A percentile compares a stretch with the other conserved stretches of the same genome.
These are phyloP conservation scores for Meghimatium bilineatum DNA, from an alignment of 2,888 invertebrate species.

Conservation along the genomic window DNA sequence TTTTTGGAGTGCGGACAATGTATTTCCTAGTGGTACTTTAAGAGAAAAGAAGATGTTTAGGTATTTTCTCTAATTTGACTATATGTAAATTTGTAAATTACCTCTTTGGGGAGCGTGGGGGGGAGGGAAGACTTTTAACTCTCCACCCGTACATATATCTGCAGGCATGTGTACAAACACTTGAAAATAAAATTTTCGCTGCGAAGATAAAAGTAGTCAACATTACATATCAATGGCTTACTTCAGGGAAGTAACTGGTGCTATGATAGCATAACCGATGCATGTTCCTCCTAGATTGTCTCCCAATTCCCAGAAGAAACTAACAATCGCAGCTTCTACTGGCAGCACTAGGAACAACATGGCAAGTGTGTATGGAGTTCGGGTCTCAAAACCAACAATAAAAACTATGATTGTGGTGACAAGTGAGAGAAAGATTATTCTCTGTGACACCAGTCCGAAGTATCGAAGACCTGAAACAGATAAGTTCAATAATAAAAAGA, in stretches of 20 bases:
- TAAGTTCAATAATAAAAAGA: too few species aligned
- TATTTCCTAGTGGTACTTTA: too few species aligned
- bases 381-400: slow-evolving; percentile 74
- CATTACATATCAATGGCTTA: slow-evolving; percentile 57
- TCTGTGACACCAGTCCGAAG: slow-evolving; percentile 74
- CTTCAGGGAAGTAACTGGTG: slow-evolving; percentile 72
- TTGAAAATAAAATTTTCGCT: too few species aligned
- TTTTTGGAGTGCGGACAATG: too few species aligned
- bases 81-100: too few species aligned
- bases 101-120: too few species aligned
- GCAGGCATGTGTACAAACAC: too few species aligned
- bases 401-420: slow-evolving; percentile 68
- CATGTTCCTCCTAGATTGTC: slow-evolving; percentile 75
- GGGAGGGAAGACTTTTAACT: too few species aligned
- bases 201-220: too few species aligned
- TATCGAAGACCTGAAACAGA: slow-evolving; percentile 73
- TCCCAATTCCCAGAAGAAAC: slow-evolving; percentile 74
- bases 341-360: slow-evolving; percentile 71
- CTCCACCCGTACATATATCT: too few species aligned
- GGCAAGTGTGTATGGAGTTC: slow-evolving; percentile 67
- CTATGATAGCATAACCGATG: slow-evolving; percentile 76
- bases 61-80: too few species aligned
- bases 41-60: too few species aligned
- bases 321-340: slow-evolving; percentile 69
- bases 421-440: slow-evolving; percentile 69